A percentile compares a stretch with the other conserved stretches of the same genome.
These are phyloP conservation scores for Nixonia krombeini DNA, from an alignment of 1,140 invertebrate genomes.

Conservation along the genomic window DNA sequence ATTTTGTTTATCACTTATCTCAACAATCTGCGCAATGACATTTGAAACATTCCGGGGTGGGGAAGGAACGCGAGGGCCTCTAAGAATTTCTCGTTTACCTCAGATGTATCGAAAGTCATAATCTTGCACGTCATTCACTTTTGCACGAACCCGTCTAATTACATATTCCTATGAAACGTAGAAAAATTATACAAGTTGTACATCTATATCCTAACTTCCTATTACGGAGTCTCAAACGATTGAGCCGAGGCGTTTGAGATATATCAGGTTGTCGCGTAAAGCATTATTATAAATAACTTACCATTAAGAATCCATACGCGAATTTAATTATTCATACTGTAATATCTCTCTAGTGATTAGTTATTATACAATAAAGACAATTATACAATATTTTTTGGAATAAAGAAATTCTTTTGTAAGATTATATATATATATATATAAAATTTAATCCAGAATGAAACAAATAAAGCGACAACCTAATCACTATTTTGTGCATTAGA, in stretches of 20 bases:
- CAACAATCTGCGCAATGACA: not conserved
- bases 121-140: slow-evolving; percentile 21
- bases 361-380: no score
- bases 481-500: slow-evolving; percentile 23
- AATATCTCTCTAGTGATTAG: no score
- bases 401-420: no score
- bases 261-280: slow-evolving; percentile 1
- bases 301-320: no score
- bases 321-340: no score
- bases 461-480: no score
- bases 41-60: slow-evolving; percentile 13
- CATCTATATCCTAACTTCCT: slow-evolving; percentile 11
- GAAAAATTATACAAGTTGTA: slow-evolving; percentile 26
- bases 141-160: slow-evolving; percentile 15
- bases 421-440: no score
- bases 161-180: slow-evolving; percentile 20
- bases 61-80: slow-evolving; percentile 28
- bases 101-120: slow-evolving; percentile 16
- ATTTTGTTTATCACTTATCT: slow-evolving; percentile 1
- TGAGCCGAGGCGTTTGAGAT: slow-evolving; percentile 22
- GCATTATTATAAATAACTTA: no score
- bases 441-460: no score
- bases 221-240: not conserved
- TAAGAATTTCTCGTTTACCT: slow-evolving; percentile 22
- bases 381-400: no score